Percentiles rank a stretch among this genome's conserved stretches.
Conservation (phyloP, 2,113 vertebrate genomes). For the Acrocephalus kingi region DNA sequence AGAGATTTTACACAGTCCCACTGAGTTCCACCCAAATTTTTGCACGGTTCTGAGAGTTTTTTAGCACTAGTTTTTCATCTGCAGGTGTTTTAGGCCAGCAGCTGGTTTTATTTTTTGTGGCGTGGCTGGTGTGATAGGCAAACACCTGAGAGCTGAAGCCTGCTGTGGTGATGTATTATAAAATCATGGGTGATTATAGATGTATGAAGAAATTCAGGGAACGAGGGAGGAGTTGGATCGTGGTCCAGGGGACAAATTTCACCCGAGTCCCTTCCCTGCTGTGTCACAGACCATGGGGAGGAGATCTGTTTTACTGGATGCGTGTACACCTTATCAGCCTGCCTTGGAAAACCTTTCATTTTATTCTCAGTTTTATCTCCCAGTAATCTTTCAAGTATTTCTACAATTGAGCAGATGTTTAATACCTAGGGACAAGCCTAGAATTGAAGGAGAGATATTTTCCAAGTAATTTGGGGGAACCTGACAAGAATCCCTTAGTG, state of each 20-base stretch:
- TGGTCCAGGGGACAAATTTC: background rate
- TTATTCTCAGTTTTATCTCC: background rate
- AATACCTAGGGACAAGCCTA: slow-evolving; percentile 8
- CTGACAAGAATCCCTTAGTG: background rate
- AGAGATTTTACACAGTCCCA: background rate
- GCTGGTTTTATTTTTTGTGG: background rate
- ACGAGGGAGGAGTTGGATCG: background rate
- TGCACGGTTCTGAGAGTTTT: background rate
- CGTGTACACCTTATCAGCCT: rapidly evolving
- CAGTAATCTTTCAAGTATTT: background rate
- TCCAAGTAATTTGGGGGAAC: slow-evolving; percentile 2
- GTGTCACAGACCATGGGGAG: background rate
- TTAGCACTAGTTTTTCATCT: background rate
- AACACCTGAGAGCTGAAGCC: background rate
- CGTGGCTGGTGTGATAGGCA: background rate
- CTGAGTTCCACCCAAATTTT: background rate
- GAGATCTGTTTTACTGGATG: background rate
- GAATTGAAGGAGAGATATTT: background rate
- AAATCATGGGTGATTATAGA: background rate
- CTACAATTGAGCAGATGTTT: background rate
- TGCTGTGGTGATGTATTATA: background rate
- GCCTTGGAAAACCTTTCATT: background rate
- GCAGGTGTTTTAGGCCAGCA: background rate
- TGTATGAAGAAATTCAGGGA: background rate
- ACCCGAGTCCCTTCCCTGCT: background rate